Conservation (phyloP, 2,888 invertebrate genomes). For the Idaea dimidiata region DNA sequence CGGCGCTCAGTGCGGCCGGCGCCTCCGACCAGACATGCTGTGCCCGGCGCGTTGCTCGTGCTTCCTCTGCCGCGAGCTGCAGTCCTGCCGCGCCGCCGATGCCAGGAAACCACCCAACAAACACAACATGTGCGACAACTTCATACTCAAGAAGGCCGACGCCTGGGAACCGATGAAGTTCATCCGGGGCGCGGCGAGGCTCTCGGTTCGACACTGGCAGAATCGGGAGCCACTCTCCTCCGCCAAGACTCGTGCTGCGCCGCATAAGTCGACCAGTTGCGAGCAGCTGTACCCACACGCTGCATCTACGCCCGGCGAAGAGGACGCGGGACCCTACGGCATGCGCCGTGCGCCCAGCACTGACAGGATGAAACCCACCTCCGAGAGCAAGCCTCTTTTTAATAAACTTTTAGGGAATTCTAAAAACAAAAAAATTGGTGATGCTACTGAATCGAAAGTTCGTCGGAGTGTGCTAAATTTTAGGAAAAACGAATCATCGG, state of each 20-base stretch:
- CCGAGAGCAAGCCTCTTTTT: conserved; percentile 68
- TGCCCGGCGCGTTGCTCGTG: conserved; percentile 88
- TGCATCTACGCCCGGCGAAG: conserved; percentile 36
- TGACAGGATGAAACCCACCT: conserved; percentile 65
- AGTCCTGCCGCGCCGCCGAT: conserved; percentile 80
- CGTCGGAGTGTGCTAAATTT: conserved; percentile 71
- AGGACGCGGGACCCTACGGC: conserved; percentile 59
- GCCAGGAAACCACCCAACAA: conserved; percentile 66
- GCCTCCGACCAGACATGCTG: conserved; percentile 80
- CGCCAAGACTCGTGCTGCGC: conserved; percentile 59
- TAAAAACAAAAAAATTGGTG: conserved; percentile 64
- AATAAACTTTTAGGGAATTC: conserved; percentile 71
- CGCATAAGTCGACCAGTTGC: conserved; percentile 74
- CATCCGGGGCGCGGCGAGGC: conserved; percentile 70
- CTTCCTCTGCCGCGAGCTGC: conserved; percentile 87
- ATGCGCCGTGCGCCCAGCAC: conserved; percentile 75
- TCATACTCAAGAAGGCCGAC: conserved; percentile 79
- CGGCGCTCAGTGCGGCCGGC: conserved; percentile 66
- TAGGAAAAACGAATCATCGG: conserved; percentile 57
- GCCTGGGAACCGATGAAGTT: conserved; percentile 76
- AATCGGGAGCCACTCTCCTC: conserved; percentile 69
- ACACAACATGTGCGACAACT: conserved; percentile 72
- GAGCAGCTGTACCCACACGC: conserved; percentile 72
- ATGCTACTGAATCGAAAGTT: conserved; percentile 59
- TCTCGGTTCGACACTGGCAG: conserved; percentile 79